Conservation (phyloP, 2,797 vertebrate genomes). For the Otolemur crassicaudatus region DNA sequence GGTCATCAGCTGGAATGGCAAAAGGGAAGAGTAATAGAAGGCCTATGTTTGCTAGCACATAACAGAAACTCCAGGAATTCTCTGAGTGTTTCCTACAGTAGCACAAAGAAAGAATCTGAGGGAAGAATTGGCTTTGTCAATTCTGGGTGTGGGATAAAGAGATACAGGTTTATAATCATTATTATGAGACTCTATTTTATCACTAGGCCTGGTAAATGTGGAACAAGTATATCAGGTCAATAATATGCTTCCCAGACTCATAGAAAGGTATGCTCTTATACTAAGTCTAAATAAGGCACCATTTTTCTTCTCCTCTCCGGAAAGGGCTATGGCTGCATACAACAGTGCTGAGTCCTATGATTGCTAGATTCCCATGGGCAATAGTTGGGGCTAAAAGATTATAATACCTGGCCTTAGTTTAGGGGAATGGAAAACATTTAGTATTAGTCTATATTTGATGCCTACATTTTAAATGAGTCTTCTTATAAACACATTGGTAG, state of each 20-base stretch:
- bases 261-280: not conserved
- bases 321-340: not conserved
- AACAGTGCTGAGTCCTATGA: not conserved
- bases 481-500: conserved; percentile 31
- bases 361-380: not conserved
- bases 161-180: not conserved
- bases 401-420: not conserved
- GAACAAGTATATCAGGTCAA: not conserved
- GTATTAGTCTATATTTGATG: not conserved
- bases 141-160: not conserved
- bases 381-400: not conserved
- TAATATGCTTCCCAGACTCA: not conserved
- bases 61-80: not conserved
- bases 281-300: not conserved
- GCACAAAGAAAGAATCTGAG: not conserved
- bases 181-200: not conserved
- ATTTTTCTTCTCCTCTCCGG: not conserved
- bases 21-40: not conserved
- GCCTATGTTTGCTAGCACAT: not conserved
- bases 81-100: not conserved
- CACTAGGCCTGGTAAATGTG: not conserved
- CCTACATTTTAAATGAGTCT: not conserved
- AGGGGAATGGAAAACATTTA: conserved; percentile 21
- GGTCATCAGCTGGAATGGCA: not conserved
- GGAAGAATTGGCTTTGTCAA: not conserved